Base-by-base conservation (phyloP, 1,140 invertebrate species). In the Acromyrmex heyeri region DNA sequence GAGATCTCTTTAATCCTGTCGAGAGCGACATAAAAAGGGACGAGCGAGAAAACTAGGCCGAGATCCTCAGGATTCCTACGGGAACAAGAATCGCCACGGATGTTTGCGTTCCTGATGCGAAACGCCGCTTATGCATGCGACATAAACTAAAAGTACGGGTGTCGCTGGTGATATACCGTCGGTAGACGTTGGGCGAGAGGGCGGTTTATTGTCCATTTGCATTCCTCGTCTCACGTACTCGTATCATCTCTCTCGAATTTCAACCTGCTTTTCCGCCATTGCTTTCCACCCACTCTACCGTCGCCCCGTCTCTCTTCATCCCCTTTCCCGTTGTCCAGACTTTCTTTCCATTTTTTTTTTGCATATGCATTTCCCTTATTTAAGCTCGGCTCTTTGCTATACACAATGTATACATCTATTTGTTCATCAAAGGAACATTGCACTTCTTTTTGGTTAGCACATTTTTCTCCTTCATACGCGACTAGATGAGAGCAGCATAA, bases 131-230 rank as follows among this genome's bases (percentile, higher is more conserved):
- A 92, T 91, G 86, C 91, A 91, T 91, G 89, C 89, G 78, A 87
- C 87, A 92, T 92, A 92, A 92, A 92, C 92, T 92, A 91, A 92
- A 92, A 92, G 81, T 89, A 91, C 91, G 90, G 73, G 90, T 92
- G 90, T 92, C 91, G 91, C 85, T 87, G 72, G 82, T 92, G 90
- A 92, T 92, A 92, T 91, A 92, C 85, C 87, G 88, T 87, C 30
- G 50, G 87, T 88, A 90, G 91, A 90, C 85, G 86, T 62, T 88
- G 82, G 90, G 86, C 88, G 87, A 89, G 87, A 88, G 89, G 78
- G 76, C 86, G 86, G 91, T 92, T 92, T 92, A 92, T 92, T 89
- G 90, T 91, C 88, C 92, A 92, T 92, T 92, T 92, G 90, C 91
- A 92, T 92, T 91, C 72, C 85, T 69, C 77, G 88, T 82, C 48